Evolutionary conservation across 2,888 invertebrate genomes (phyloP).

Genomic region (Lasioglossum zephyrum): DNA sequence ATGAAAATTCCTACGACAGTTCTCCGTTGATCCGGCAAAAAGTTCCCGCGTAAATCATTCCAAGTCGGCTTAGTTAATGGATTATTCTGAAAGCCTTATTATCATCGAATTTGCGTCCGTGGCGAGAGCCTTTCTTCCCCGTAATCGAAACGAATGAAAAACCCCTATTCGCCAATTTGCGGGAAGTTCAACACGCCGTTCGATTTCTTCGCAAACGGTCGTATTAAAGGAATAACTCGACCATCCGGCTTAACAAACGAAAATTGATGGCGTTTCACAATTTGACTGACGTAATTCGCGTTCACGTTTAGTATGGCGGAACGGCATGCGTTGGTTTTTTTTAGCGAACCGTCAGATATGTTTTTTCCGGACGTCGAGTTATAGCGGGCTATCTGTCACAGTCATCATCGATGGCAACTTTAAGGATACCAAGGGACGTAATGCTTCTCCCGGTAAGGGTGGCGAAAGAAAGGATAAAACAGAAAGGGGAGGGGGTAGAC

Average conservation of each 20-base stretch:
- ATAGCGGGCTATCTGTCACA: slow-evolving; percentile 72
- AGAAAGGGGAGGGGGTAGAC: slow-evolving; percentile 38
- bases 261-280: slow-evolving; percentile 23
- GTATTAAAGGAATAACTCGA: neutral
- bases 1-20: slow-evolving; percentile 59
- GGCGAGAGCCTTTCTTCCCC: neutral
- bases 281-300: slow-evolving; percentile 47
- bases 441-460: slow-evolving; percentile 54
- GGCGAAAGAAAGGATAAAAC: slow-evolving; percentile 58
- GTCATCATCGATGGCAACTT: slow-evolving; percentile 64
- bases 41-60: slow-evolving; percentile 11
- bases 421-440: slow-evolving; percentile 60
- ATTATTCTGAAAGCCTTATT: neutral
- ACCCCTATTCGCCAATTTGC: neutral
- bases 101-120: neutral
- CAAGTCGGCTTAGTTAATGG: neutral
- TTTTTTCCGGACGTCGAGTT: slow-evolving; percentile 64
- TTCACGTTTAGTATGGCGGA: slow-evolving; percentile 16
- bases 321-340: slow-evolving; percentile 55
- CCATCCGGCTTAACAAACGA: neutral
- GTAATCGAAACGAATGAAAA: slow-evolving; percentile 7
- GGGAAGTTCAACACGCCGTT: neutral
- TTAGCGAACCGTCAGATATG: slow-evolving; percentile 48
- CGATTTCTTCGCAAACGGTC: neutral
- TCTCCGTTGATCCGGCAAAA: slow-evolving; percentile 57